phyloP scores from a whole-genome alignment of 2,797 vertebrate genomes.

The Antennarius maculatus region DNA sequence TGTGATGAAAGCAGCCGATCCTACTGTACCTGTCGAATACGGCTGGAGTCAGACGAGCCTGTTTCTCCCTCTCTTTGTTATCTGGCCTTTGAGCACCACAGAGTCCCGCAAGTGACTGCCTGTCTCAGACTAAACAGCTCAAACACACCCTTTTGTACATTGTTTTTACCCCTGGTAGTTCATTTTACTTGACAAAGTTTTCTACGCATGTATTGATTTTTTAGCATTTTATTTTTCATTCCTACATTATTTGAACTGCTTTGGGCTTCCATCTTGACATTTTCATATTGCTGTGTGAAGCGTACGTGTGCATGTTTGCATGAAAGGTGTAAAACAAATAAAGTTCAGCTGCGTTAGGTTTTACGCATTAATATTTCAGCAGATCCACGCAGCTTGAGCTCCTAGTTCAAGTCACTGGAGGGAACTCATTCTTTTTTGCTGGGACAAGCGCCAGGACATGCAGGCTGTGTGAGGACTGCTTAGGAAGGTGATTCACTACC shows the following conservation, averaged over 20 bases:
- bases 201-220: no score
- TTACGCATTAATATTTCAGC: slow-evolving; percentile 77
- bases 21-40: slow-evolving; percentile 20
- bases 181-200: no score
- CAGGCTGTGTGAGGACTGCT: slow-evolving; percentile 57
- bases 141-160: slow-evolving; percentile 36
- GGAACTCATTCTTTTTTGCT: slow-evolving; percentile 40
- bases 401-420: slow-evolving; percentile 45
- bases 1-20: slow-evolving; percentile 46
- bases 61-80: slow-evolving; percentile 52
- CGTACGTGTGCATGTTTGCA: no score
- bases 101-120: slow-evolving; percentile 48
- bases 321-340: no score
- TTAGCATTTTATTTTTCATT: no score
- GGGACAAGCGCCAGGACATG: slow-evolving; percentile 68
- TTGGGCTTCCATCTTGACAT: no score
- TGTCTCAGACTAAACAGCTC: slow-evolving; percentile 58
- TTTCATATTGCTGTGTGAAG: no score
- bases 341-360: background rate
- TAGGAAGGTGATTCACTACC: slow-evolving; percentile 55
- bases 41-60: slow-evolving; percentile 39
- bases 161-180: no score
- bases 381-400: slow-evolving; percentile 47
- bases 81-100: slow-evolving; percentile 46
- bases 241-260: no score